Base-by-base conservation (phyloP, 53 echinoderm and acorn worm species). In the Paelopatides confundens region DNA sequence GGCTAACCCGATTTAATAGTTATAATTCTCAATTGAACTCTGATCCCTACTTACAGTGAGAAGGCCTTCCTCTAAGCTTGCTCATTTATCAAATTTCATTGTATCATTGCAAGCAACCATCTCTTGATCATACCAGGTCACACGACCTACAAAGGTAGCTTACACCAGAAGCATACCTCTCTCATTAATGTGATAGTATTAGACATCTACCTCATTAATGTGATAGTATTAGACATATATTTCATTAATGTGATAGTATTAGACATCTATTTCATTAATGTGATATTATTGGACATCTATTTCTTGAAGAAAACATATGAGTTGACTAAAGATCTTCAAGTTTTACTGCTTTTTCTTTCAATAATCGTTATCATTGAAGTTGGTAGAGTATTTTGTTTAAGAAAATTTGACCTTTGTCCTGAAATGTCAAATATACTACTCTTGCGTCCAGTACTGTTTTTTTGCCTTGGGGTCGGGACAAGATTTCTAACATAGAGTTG, bases 311-410 rank as follows among this genome's bases (percentile, higher is more conserved):
- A 34, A 39, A 12, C 34, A 11, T 21, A 65, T 50, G n/a, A 24
- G 18, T 18, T 35, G 38, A 58, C 70, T 51, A 62, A 76, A 27
- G 38, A 67, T 33, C 14, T 82, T 79, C 86, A 68, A 86, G 39
- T 65, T 66, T 85, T 51, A 86, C 86, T 53, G 51, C 54, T 32
- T 4, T 78, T 30, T 7, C 39, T 87, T 62, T 85, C 82, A 26
- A 89, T 62, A 15, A 94, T 82, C 48, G 94, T 94, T 51, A 94
- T 88, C 40, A 94, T 71, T 65, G 88, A 88, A 2, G 91, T 88
- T 11, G 89, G 86, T 28, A 94, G 71, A 53, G 85, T 94, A 49
- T 76, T 85, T 84, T 94, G 94, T 21, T 71, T 49, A 3, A 76
- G 15, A 14, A 71, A 30, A 10, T 76, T 85, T n/a, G 65, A 74